These are phyloP conservation scores for Gisinianus flammeolus DNA, from an alignment of 2,888 invertebrate genomes.

Conservation along the genomic window DNA sequence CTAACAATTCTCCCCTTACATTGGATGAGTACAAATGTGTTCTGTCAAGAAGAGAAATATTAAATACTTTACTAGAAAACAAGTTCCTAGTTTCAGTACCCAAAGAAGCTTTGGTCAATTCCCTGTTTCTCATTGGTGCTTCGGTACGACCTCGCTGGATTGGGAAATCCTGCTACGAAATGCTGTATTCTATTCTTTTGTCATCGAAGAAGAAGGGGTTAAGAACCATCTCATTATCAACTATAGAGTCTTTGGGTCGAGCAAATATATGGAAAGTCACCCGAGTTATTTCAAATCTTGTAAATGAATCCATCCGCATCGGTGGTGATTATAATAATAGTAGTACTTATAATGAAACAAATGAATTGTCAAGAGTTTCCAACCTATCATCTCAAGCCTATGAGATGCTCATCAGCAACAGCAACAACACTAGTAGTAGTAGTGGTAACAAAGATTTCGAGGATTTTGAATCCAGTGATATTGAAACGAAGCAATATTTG, in stretches of 20 bases:
- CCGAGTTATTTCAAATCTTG: constrained; percentile 44
- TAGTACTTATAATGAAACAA: background rate
- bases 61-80: constrained; percentile 23
- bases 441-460: background rate
- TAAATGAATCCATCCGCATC: constrained; percentile 27
- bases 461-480: background rate
- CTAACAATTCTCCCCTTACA: constrained; percentile 26
- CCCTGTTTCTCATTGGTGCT: constrained; percentile 50
- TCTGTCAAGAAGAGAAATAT: constrained; percentile 36
- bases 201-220: constrained; percentile 43
- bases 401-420: background rate
- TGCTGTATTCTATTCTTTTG: constrained; percentile 42
- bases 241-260: constrained; percentile 40
- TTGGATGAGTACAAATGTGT: constrained; percentile 42
- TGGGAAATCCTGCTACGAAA: constrained; percentile 43
- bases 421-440: background rate
- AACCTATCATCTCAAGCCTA: background rate
- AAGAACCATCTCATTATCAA: constrained; percentile 38
- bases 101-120: constrained; percentile 43
- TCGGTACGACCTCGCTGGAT: constrained; percentile 47
- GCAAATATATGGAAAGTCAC: constrained; percentile 46
- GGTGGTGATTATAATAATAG: background rate
- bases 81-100: constrained; percentile 39
- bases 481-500: background rate
- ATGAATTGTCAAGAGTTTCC: background rate